Conservation (phyloP, 2,888 invertebrate genomes). For the Lasioglossum morio region DNA sequence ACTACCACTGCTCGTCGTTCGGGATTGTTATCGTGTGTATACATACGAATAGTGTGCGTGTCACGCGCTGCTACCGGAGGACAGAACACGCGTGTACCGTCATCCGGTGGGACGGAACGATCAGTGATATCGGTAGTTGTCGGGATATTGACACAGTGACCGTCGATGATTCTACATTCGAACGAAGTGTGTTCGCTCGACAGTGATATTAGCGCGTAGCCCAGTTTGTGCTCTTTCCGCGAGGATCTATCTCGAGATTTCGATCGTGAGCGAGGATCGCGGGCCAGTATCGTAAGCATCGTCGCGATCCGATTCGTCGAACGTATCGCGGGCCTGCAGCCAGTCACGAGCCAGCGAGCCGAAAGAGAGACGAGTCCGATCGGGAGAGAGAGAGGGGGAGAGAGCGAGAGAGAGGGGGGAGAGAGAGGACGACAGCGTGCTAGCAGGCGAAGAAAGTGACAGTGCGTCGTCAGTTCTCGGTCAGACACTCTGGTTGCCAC, state of each 20-base stretch:
- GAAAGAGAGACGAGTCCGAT: slow-evolving; percentile 47
- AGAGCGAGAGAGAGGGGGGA: slow-evolving; percentile 38
- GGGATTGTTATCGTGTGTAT: not conserved
- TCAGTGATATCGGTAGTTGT: not conserved
- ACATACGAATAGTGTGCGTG: slow-evolving; percentile 14
- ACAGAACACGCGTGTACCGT: slow-evolving; percentile 20
- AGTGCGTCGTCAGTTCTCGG: slow-evolving; percentile 69
- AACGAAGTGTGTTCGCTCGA: not conserved
- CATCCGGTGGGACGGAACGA: slow-evolving; percentile 14
- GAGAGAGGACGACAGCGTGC: slow-evolving; percentile 43
- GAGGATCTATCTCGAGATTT: not conserved
- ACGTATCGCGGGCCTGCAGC: slow-evolving; percentile 82
- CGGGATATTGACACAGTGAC: not conserved
- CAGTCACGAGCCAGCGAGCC: slow-evolving; percentile 76
- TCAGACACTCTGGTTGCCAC: slow-evolving; percentile 31
- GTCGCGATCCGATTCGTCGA: slow-evolving; percentile 70
- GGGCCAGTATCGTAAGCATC: slow-evolving; percentile 42
- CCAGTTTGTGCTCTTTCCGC: not conserved
- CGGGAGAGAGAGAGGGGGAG: slow-evolving; percentile 46
- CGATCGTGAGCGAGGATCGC: not conserved
- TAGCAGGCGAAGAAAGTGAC: slow-evolving; percentile 69
- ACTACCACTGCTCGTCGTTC: not conserved
- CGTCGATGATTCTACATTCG: not conserved
- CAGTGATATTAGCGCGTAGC: not conserved
- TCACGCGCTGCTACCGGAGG: slow-evolving; percentile 15